These are phyloP conservation scores for Proteles cristata DNA, from an alignment of 2,113 vertebrate species.

Conservation along the genomic window DNA sequence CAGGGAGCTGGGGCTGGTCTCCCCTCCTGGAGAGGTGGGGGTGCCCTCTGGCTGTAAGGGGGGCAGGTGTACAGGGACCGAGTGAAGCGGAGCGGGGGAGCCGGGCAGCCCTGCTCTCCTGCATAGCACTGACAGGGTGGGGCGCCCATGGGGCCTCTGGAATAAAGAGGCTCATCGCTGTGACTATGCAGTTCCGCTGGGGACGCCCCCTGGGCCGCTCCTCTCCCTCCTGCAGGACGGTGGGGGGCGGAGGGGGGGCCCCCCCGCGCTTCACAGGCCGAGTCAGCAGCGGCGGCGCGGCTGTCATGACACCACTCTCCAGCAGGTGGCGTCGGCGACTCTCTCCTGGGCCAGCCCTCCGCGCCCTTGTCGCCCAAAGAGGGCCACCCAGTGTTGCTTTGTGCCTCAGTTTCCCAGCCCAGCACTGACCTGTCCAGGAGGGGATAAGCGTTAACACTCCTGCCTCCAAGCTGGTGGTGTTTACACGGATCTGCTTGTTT, in stretches of 20 bases:
- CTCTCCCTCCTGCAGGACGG: not conserved
- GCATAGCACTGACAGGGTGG: not conserved
- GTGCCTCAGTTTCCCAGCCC: conserved; percentile 6
- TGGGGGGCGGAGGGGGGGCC: too few relatives aligned
- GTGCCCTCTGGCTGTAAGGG: not conserved
- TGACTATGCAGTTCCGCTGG: not conserved
- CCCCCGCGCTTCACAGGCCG: accelerated
- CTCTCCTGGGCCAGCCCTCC: accelerated
- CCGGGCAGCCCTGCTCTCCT: not conserved
- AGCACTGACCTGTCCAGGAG: not conserved
- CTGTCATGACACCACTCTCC: not conserved
- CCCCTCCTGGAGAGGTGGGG: conserved; percentile 29
- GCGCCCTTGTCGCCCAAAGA: not conserved
- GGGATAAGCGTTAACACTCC: too few relatives aligned
- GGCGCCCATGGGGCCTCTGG: not conserved
- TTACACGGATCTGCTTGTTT: not conserved
- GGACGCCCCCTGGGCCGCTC: not conserved
- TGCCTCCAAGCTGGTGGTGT: not conserved
- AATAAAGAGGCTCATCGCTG: conserved; percentile 54
- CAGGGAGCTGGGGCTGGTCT: not conserved
- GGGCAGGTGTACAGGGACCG: not conserved
- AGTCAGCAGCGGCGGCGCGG: not conserved
- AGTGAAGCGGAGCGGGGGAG: not conserved
- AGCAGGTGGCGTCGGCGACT: not conserved
- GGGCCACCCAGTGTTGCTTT: not conserved